Evolutionary conservation across 2,113 vertebrate genomes (phyloP).

Genomic region (Melanocharis versteri): DNA sequence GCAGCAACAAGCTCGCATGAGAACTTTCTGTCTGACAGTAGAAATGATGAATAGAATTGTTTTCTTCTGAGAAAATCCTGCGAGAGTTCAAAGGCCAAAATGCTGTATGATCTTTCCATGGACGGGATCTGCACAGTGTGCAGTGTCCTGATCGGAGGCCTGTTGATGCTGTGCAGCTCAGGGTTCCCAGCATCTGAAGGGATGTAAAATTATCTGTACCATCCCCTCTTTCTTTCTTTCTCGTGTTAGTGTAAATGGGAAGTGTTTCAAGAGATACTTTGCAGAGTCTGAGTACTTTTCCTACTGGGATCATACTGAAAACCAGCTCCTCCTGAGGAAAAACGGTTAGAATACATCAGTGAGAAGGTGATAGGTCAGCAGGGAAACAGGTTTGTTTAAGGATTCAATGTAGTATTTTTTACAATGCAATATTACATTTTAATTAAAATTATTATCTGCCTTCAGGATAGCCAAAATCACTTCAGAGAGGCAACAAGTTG

Average conservation of each 20-base stretch:
- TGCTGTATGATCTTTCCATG: not conserved
- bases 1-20: not conserved
- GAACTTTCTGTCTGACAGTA: not conserved
- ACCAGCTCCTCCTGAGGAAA: not conserved
- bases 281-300: not conserved
- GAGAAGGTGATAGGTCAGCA: not conserved
- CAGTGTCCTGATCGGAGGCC: fast-evolving
- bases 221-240: not conserved
- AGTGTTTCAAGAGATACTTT: not conserved
- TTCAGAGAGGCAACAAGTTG: not conserved
- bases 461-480: not conserved
- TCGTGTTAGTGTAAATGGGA: not conserved
- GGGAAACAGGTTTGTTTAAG: not conserved
- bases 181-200: not conserved
- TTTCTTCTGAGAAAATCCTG: not conserved
- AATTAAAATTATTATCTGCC: not conserved
- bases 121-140: not conserved
- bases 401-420: not conserved
- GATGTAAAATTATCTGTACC: not conserved
- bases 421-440: not conserved
- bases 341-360: not conserved
- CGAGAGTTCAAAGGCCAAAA: not conserved
- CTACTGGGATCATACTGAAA: not conserved
- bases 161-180: not conserved
- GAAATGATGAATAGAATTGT: not conserved